Conservation (phyloP, 2,113 vertebrate genomes). For the Heptranchias perlo region DNA sequence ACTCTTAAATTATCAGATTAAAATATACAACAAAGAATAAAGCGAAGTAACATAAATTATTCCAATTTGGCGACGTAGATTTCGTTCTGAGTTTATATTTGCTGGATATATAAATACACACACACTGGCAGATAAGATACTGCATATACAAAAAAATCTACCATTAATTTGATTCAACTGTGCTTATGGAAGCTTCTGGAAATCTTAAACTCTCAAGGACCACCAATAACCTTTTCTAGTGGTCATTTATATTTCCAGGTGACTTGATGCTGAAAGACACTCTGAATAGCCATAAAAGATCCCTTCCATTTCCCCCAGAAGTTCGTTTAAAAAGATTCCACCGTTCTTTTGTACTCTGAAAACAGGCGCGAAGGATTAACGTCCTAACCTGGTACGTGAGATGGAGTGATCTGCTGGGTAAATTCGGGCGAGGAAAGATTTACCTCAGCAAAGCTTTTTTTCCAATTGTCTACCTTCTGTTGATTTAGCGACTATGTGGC, state of each 20-base stretch:
- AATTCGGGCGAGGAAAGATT: constrained; percentile 20
- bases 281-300: background rate
- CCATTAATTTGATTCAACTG: background rate
- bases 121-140: background rate
- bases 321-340: background rate
- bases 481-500: background rate
- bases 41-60: background rate
- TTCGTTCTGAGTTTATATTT: too few relatives aligned
- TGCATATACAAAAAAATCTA: background rate
- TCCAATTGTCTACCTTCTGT: constrained; percentile 5
- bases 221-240: constrained; percentile 8
- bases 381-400: background rate
- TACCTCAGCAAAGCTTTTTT: background rate
- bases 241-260: background rate
- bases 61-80: background rate
- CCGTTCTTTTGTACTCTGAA: constrained; percentile 3
- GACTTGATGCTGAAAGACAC: constrained; percentile 25
- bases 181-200: background rate
- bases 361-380: background rate
- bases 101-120: background rate
- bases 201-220: constrained; percentile 23
- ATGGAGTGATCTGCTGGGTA: background rate
- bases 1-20: background rate
- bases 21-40: background rate
- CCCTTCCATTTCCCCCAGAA: background rate